These are phyloP conservation scores for Pollenia labialis DNA, from an alignment of 2,888 invertebrate genomes.

Conservation along the genomic window DNA sequence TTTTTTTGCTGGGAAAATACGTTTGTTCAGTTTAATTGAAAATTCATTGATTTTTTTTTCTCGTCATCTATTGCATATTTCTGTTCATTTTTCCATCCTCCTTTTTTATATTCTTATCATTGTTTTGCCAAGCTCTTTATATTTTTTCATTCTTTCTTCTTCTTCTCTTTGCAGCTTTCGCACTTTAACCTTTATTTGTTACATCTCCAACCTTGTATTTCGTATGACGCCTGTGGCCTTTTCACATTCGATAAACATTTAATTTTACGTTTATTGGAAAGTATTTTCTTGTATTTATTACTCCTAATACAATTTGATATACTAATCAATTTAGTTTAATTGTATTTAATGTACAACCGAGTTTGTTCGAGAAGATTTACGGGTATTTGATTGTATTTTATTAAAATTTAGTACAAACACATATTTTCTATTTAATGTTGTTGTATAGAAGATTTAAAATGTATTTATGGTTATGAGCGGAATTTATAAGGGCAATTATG, in stretches of 20 bases:
- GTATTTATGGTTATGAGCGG: background rate
- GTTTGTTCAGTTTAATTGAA: slow-evolving; percentile 57
- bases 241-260: slow-evolving; percentile 78
- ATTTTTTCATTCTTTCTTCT: slow-evolving; percentile 16
- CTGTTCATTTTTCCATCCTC: background rate
- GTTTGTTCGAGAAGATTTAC: slow-evolving; percentile 15
- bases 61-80: slow-evolving; percentile 10
- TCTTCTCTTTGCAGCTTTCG: slow-evolving; percentile 63
- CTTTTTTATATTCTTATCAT: slow-evolving; percentile 3
- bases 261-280: slow-evolving; percentile 76
- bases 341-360: slow-evolving; percentile 9
- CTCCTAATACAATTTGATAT: slow-evolving; percentile 80
- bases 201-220: slow-evolving; percentile 70
- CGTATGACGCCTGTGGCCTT: slow-evolving; percentile 77
- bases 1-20: background rate
- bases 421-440: background rate
- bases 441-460: background rate
- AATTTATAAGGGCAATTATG: background rate
- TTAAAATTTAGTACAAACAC: slow-evolving; percentile 9
- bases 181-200: slow-evolving; percentile 73
- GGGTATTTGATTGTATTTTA: slow-evolving; percentile 1
- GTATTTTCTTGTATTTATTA: slow-evolving; percentile 77
- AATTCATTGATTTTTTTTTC: slow-evolving; percentile 61
- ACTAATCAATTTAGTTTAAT: slow-evolving; percentile 59
- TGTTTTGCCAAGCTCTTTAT: background rate